Base-by-base conservation (phyloP, 2,113 vertebrate genomes). In the Camarhynchus parvulus region DNA sequence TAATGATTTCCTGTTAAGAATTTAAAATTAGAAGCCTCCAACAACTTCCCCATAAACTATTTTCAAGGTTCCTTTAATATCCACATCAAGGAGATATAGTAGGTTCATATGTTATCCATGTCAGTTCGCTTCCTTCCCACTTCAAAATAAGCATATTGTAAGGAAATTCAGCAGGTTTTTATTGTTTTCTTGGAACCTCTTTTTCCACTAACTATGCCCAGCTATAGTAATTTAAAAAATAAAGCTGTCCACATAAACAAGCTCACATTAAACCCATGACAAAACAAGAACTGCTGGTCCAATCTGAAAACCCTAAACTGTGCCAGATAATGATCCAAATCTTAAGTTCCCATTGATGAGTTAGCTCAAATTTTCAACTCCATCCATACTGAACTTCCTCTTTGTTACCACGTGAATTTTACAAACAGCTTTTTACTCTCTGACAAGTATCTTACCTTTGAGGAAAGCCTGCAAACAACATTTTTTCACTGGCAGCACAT, bases 11-110 rank as follows among this genome's bases (percentile, higher is more conserved):
- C 96, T 95, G 95, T 64, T 90, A 94, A 62, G 87, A 95, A 95
- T 94, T 96, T 97, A 97, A 95, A 97, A 95, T 97, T 97, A 94
- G 95, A 97, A 97, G 90, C 94, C 93, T 96, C 90, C 90, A 97
- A 97, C 96, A 96, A 96, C 92, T 96, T 97, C 94, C 94, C 93
- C 93, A 97, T 94, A 96, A 97, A 96, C 82, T 80, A 91, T 90
- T 95, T 90, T 90, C 93, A 97, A 96, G 95, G 92, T 93, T 96
- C 83, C 94, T 97, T 95, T 96, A 96, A 97, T 96, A 95, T 97
- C 96, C 96, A 97, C 96, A 96, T 97, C 95, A 97, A 97, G 92
- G 94, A 95, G 87, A 85, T 91, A 83, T 33, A 94, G 93, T 85
- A 96, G 82, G 85, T 96, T 96, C 93, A 95, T 95, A 94, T 96